Conservation (phyloP, 2,113 vertebrate genomes). For the Nestor notabilis region DNA sequence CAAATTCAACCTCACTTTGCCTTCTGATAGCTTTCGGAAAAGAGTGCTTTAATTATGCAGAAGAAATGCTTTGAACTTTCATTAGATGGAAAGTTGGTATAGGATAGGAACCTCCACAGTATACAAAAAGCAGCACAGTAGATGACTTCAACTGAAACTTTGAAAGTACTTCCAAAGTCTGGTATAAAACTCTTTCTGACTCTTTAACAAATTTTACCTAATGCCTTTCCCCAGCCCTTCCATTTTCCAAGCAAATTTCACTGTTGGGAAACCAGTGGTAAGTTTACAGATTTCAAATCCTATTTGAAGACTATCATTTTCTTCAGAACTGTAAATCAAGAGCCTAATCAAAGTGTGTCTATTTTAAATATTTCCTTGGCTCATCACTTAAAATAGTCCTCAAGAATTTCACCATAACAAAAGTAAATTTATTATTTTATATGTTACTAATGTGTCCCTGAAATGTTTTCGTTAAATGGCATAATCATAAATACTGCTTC, state of each 20-base stretch:
- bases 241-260: background rate
- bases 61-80: background rate
- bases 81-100: background rate
- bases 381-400: background rate
- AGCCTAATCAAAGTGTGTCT: background rate
- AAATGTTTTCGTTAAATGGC: background rate
- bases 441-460: background rate
- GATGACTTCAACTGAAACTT: background rate
- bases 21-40: background rate
- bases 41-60: background rate
- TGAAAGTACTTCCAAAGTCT: background rate
- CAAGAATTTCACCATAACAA: background rate
- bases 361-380: background rate
- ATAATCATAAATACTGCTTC: background rate
- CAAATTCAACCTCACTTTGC: background rate
- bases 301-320: background rate
- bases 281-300: background rate
- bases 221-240: background rate
- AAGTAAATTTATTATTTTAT: background rate
- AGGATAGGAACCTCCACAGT: background rate
- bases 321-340: background rate
- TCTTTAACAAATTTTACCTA: background rate
- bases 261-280: background rate
- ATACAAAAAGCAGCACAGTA: fast-evolving
- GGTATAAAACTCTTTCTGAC: background rate